These are phyloP conservation scores for Pyrrhosoma nymphula DNA, from an alignment of 2,888 invertebrate species.

Conservation along the genomic window DNA sequence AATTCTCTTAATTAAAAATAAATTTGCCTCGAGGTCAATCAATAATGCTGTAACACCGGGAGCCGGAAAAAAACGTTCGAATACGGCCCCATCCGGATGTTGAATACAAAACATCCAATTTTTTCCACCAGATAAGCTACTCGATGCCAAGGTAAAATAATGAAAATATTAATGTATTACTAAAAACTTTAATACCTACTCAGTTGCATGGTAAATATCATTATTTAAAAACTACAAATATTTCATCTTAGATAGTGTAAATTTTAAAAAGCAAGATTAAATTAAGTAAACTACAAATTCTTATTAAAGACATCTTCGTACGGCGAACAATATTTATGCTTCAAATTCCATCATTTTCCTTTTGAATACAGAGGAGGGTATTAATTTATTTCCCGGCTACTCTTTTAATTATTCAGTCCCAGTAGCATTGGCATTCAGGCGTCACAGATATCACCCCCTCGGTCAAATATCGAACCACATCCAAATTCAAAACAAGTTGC, in stretches of 20 bases:
- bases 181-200: no score
- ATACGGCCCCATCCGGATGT: background rate
- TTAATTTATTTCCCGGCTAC: background rate
- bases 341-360: no score
- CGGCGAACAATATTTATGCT: no score
- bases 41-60: background rate
- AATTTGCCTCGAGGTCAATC: constrained; percentile 53
- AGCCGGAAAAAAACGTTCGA: background rate
- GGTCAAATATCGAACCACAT: background rate
- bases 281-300: no score
- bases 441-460: constrained; percentile 37
- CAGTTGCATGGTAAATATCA: no score
- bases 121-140: background rate
- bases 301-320: no score
- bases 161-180: no score
- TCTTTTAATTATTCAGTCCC: background rate
- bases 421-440: background rate
- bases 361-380: no score
- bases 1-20: constrained; percentile 64
- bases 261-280: no score
- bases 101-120: background rate
- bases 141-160: background rate
- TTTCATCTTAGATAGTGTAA: no score
- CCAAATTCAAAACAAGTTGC: background rate
- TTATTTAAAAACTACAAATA: no score